A percentile compares a stretch with the other conserved stretches of the same genome.
These are phyloP conservation scores for Eurytoma adleriae DNA, from an alignment of 2,888 invertebrate species.

Conservation along the genomic window DNA sequence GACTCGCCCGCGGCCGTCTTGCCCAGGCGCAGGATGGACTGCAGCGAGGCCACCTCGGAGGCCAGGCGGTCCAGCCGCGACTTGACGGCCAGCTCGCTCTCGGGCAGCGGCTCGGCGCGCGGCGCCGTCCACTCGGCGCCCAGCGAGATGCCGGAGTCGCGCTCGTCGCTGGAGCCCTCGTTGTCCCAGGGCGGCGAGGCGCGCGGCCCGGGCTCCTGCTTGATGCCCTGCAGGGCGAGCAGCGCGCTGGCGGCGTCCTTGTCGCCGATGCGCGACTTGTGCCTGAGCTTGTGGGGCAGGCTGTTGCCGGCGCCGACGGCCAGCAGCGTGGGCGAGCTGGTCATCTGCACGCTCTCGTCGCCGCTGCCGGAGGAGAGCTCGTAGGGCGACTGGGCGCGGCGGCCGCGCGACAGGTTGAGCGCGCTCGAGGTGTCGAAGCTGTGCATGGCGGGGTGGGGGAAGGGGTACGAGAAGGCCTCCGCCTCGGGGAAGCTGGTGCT, in stretches of 20 bases:
- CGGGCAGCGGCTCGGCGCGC: conserved; percentile 72
- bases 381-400: conserved; percentile 83
- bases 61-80: conserved; percentile 92
- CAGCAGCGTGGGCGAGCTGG: conserved; percentile 70
- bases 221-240: conserved; percentile 89
- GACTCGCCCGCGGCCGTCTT: conserved; percentile 47
- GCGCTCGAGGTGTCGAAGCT: conserved; percentile 80
- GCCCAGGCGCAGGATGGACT: conserved; percentile 86
- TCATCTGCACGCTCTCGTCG: conserved; percentile 78
- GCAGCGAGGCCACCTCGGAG: conserved; percentile 93
- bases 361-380: conserved; percentile 87
- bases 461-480: conserved; percentile 77
- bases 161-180: conserved; percentile 92
- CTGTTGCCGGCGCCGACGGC: conserved; percentile 81
- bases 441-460: conserved; percentile 67
- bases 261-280: conserved; percentile 93
- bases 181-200: conserved; percentile 92
- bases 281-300: conserved; percentile 92
- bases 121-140: conserved; percentile 82
- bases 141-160: conserved; percentile 92
- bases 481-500: conserved; percentile 68
- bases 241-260: conserved; percentile 91
- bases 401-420: conserved; percentile 81
- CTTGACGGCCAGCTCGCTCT: conserved; percentile 87
- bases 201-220: conserved; percentile 89